A percentile compares a stretch with the other conserved stretches of the same genome.
Evolutionary conservation across 2,888 invertebrate genomes (phyloP).

Genomic region (Serrognathus titanus): DNA sequence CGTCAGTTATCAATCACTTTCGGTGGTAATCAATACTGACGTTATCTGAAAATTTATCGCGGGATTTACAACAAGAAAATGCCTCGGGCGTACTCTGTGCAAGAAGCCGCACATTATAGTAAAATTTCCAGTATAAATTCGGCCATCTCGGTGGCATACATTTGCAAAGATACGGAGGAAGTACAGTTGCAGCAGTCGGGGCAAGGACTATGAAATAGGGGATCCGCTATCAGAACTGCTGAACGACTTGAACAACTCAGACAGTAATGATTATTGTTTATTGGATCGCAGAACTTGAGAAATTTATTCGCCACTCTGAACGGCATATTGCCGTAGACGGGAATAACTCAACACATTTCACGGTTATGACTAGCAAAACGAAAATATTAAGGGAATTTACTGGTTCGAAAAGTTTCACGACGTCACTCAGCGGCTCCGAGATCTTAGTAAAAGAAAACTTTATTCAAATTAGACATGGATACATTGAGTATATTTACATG

Average conservation of each 20-base stretch:
- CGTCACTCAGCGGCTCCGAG: too few relatives aligned
- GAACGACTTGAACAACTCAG: constrained; percentile 45
- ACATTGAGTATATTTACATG: neutral
- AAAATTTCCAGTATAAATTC: too few relatives aligned
- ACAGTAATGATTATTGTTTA: constrained; percentile 48
- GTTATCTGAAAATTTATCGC: constrained; percentile 7
- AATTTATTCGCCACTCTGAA: constrained; percentile 35
- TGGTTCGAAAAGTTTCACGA: constrained; percentile 20
- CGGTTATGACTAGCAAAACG: constrained; percentile 29
- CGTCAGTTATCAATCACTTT: constrained; percentile 21
- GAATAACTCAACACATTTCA: constrained; percentile 32
- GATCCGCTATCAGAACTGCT: constrained; percentile 36
- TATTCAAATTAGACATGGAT: too few relatives aligned
- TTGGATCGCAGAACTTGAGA: constrained; percentile 44
- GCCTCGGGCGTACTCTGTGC: neutral
- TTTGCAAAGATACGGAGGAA: too few relatives aligned
- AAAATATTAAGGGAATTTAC: constrained; percentile 25
- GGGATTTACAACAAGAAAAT: too few relatives aligned
- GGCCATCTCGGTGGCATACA: too few relatives aligned
- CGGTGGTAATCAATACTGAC: constrained; percentile 14
- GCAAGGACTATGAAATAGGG: constrained; percentile 23
- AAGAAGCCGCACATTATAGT: neutral
- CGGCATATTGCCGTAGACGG: constrained; percentile 31
- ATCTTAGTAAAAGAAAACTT: too few relatives aligned
- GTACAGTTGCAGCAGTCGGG: too few relatives aligned